Evolutionary conservation across 2,888 invertebrate species (phyloP), one percentile per base, ranked within the genome.

Genomic region (Caenorhabditis sp.): DNA sequence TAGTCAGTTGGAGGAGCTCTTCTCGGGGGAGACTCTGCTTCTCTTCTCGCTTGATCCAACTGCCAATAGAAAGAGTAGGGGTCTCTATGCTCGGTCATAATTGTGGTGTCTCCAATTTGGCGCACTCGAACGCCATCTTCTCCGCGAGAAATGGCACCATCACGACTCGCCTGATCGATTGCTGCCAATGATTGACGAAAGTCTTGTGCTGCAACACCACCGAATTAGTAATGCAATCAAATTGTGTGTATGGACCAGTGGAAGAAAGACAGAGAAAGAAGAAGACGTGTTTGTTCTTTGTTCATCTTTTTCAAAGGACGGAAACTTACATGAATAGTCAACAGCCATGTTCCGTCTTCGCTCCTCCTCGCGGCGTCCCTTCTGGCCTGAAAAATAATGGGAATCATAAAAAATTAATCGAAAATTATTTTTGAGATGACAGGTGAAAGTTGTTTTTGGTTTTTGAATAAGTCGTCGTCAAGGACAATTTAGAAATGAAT

Each of bases 1-100:
- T 91, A 91, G 80, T 92, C 92, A 3, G 90, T 87, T 19, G 89
- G 89, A 4, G 91, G 92, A 31, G 89, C 88, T 26, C 83, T 80
- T 35, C 86, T 56, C 0, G 90, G 90, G 12, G 89, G 88, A 22
- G 87, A 82, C 44, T 88, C 86, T 31, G 87, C 74, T 38, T 84
- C 85, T 10, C 87, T 70, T 35, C 88, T 59, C 14, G 79, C 66
- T 83, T 91, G 89, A 86, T 92, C 92, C 61, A 92, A 85, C 82
- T 92, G 92, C 92, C 92, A 92, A 80, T 92, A 92, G 87, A 92
- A 92, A 0, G 92, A 92, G 76, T 92, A 92, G 14, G 92, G 92
- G 86, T 92, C 92, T n/a, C 92, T 85, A 66, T 92, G 92, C 54
- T 92, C 91, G 19, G 92, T 92, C 83, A 92, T 88, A 58, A 92